Evolutionary conservation across 2,888 invertebrate genomes (phyloP), one percentile per base, ranked within the genome.

Genomic region (Dione vanillae): DNA sequence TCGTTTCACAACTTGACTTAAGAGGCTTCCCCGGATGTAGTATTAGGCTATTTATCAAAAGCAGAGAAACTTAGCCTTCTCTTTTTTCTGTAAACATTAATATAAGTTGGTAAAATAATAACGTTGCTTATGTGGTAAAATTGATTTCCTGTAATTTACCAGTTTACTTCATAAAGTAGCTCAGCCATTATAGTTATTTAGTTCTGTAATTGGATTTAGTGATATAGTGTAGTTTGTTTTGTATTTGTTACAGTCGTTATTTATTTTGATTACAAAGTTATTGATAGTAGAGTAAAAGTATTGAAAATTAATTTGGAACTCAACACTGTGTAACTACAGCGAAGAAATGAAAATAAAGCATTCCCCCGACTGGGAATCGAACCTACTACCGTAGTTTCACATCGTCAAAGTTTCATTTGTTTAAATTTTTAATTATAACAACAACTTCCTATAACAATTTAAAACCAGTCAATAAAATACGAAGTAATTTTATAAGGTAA

Each of bases 11-110:
- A 41, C 49, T 20, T 70, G 72, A 74, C 67, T 59, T n/a, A 58
- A 73, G 71, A 16, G 71, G 49, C 65, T n/a, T n/a, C 59, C n/a
- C n/a, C n/a, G 19, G 14, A 70, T 65, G 71, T 62, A 66, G 66
- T 70, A 75, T 71, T 68, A 65, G 41, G 61, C 56, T 49, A 75
- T 75, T 72, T 73, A 75, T 75, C 73, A 66, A 67, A 43, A 71
- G 66, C 75, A 56, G 35, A 35, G 19, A 6, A 54, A 66, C 64
- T 35, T 70, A 35, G 73, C 47, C 70, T 52, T n/a, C 27, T 68
- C n/a, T 64, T 65, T 14, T 68, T 70, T 49, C 54, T 51, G 49
- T 43, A 41, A 27, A 67, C 65, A 74, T 74, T 73, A 65, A 73
- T 74, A 65, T 61, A 43, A 66, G 64, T 41, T 45, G 37, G 56